Base-by-base conservation (phyloP, 2,888 invertebrate species). In the Hermaeophaga mercurialis region DNA sequence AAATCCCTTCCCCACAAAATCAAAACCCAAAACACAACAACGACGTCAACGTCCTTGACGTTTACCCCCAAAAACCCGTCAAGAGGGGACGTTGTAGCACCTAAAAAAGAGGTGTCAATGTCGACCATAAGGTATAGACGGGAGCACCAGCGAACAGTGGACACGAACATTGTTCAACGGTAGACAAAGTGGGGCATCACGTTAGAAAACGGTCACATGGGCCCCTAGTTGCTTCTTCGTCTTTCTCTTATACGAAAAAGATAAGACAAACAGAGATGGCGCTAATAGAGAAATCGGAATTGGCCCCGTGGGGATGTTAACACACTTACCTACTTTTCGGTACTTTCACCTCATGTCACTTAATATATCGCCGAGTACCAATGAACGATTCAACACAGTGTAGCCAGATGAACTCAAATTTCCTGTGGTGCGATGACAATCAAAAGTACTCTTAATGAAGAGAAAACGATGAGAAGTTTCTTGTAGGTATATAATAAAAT, bases 301-400 rank as follows among this genome's bases (percentile, higher is more conserved):
- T n/a, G n/a, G n/a, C n/a, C n/a, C 49, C 66, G 55, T 36, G 72
- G 70, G 68, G 70, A 62, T 64, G 66, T 62, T 69, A 72, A 73
- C 78, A 77, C 71, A 77, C 69, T 77, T 77, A 78, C 78, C 77
- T 75, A 78, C 73, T 75, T 77, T 61, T 66, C 62, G 65, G 67
- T 68, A 77, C 78, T 78, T 78, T 78, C 78, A 77, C 77, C 75
- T 73, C 34, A 34, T 8, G 11, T 43, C 18, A 17, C n/a, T 19
- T 50, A 41, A 15, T n/a, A 19, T 41, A 41, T n/a, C 22, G 41
- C 8, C 2, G 14, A 18, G 38, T 38, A 18, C 38, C 17, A 17
- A 15, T 36, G 5, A 17, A 8, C 8, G 9, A 22, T 41, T 22
- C n/a, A n/a, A 41, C 15, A 11, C 41, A 2, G 24, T 22, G 41